Evolutionary conservation across 2,113 vertebrate species (phyloP).

Genomic region (Solea senegalensis): DNA sequence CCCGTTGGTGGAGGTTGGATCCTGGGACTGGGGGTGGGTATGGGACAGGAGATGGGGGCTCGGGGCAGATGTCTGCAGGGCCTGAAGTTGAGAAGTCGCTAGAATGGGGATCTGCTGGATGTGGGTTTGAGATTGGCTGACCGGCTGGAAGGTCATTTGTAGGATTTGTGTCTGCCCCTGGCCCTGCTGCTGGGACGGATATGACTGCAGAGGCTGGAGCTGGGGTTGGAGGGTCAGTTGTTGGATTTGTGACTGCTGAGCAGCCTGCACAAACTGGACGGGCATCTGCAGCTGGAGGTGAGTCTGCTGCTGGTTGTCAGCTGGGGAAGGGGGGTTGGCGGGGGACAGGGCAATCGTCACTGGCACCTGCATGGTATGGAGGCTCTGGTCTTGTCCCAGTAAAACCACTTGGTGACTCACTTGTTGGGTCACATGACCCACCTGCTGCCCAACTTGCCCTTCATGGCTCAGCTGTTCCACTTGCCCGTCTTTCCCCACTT

Average conservation of each 20-base stretch:
- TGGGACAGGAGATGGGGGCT: slow-evolving; percentile 53
- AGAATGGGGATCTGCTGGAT: slow-evolving; percentile 77
- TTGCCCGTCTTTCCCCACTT: slow-evolving; percentile 46
- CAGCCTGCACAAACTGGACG: slow-evolving; percentile 75
- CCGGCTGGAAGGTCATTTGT: slow-evolving; percentile 81
- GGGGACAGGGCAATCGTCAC: slow-evolving; percentile 80
- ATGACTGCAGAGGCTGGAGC: slow-evolving; percentile 71
- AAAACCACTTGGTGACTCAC: slow-evolving; percentile 78
- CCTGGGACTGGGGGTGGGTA: slow-evolving; percentile 67
- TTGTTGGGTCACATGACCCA: slow-evolving; percentile 68
- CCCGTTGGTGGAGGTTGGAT: slow-evolving; percentile 54
- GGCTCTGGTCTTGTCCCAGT: slow-evolving; percentile 77
- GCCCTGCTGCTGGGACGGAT: slow-evolving; percentile 72
- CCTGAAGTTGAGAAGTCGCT: slow-evolving; percentile 68
- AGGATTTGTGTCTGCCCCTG: slow-evolving; percentile 73
- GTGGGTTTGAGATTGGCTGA: slow-evolving; percentile 70
- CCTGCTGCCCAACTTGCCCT: slow-evolving; percentile 56
- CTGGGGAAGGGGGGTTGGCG: slow-evolving; percentile 62
- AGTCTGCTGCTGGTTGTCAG: slow-evolving; percentile 74
- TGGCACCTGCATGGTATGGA: slow-evolving; percentile 81
- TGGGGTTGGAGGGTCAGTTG: slow-evolving; percentile 76
- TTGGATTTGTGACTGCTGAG: slow-evolving; percentile 73
- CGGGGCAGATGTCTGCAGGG: slow-evolving; percentile 49
- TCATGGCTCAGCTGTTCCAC: slow-evolving; percentile 80
- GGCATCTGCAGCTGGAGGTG: slow-evolving; percentile 82